phyloP scores from a whole-genome alignment of 1,140 invertebrate species.

The Drosophila rhopaloa region DNA sequence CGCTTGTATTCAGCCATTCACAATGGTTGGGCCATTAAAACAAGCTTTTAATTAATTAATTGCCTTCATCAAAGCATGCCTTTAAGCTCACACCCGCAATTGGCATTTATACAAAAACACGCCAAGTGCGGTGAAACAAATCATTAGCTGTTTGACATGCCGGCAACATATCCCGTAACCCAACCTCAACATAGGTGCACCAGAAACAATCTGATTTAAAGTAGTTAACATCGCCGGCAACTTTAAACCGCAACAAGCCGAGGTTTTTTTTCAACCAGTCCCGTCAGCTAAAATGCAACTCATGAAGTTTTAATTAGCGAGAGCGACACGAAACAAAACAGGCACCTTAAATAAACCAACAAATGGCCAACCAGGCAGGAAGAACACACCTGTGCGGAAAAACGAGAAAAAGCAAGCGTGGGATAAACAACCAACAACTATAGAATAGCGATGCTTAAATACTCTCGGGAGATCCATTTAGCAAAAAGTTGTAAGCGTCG shows the following conservation, averaged over 20 bases:
- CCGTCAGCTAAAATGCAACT: slow-evolving; percentile 47
- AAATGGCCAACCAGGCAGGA: slow-evolving; percentile 20
- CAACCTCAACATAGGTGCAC: slow-evolving; percentile 9
- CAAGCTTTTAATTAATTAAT: slow-evolving; percentile 65
- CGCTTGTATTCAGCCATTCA: not conserved
- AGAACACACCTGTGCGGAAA: slow-evolving; percentile 24
- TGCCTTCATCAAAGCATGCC: slow-evolving; percentile 54
- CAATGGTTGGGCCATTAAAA: slow-evolving; percentile 40
- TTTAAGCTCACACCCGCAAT: slow-evolving; percentile 7
- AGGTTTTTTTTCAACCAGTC: slow-evolving; percentile 11
- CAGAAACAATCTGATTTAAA: slow-evolving; percentile 34
- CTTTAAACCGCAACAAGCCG: slow-evolving; percentile 52
- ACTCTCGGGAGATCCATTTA: slow-evolving; percentile 6
- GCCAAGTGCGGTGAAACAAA: slow-evolving; percentile 60
- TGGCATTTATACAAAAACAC: slow-evolving; percentile 51
- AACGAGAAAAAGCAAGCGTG: slow-evolving; percentile 12
- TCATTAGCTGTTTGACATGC: slow-evolving; percentile 57
- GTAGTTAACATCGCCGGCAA: slow-evolving; percentile 22
- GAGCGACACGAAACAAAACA: slow-evolving; percentile 19
- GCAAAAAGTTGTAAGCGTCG: not conserved
- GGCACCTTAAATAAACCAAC: slow-evolving; percentile 14
- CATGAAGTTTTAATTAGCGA: slow-evolving; percentile 69
- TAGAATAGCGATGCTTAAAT: slow-evolving; percentile 15
- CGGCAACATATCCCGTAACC: slow-evolving; percentile 24
- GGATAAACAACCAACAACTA: slow-evolving; percentile 14